Conservation (phyloP, 1,140 invertebrate genomes). For the Solenopsis invicta region DNA sequence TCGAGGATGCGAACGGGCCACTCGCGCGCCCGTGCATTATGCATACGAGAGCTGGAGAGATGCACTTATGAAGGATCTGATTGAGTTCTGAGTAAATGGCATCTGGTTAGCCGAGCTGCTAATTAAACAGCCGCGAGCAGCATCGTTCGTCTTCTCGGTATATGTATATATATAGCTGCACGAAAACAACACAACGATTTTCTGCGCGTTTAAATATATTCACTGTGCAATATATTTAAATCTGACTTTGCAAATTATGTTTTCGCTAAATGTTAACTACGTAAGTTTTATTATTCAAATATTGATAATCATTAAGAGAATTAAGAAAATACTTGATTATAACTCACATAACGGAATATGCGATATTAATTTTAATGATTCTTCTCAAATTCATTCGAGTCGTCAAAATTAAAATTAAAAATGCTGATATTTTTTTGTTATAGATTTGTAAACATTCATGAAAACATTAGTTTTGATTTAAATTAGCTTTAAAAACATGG, state of each 20-base stretch:
- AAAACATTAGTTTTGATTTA: not conserved
- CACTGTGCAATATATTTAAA: slow-evolving; percentile 49
- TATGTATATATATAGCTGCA: slow-evolving; percentile 57
- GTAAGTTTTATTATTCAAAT: not conserved
- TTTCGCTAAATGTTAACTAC: not conserved
- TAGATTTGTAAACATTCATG: not conserved
- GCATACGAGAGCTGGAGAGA: slow-evolving; percentile 82
- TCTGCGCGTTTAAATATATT: slow-evolving; percentile 29
- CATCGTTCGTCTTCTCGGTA: slow-evolving; percentile 60
- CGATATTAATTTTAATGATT: not conserved
- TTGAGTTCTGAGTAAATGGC: slow-evolving; percentile 87
- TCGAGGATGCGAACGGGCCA: slow-evolving; percentile 51
- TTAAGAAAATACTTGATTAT: not conserved
- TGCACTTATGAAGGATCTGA: slow-evolving; percentile 86
- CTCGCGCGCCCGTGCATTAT: slow-evolving; percentile 81
- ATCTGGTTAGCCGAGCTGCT: slow-evolving; percentile 84
- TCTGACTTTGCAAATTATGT: not conserved
- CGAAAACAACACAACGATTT: slow-evolving; percentile 53
- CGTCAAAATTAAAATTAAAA: not conserved
- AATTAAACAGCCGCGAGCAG: slow-evolving; percentile 85
- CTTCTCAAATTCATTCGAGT: not conserved
- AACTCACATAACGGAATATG: too few species aligned
- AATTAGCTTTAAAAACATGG: not conserved
- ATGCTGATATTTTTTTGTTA: not conserved
- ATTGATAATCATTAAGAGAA: not conserved